Conservation (phyloP, 1,140 invertebrate genomes). For the Lysiphlebus fabarum region DNA sequence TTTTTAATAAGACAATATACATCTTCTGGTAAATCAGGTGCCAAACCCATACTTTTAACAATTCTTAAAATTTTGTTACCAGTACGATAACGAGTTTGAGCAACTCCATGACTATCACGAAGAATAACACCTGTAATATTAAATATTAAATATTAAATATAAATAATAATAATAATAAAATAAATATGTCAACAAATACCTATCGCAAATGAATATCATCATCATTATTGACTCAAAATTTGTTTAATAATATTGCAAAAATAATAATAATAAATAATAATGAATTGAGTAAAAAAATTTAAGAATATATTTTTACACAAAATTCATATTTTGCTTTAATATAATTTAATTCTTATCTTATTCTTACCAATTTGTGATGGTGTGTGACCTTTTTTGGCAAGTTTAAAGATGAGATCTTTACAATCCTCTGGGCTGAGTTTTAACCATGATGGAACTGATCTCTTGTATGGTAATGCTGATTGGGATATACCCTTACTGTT, state of each 20-base stretch:
- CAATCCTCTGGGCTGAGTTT: slow-evolving; percentile 96
- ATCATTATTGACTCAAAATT: too few relatives aligned
- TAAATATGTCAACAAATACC: slow-evolving; percentile 1
- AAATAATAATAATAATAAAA: background rate
- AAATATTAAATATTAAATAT: slow-evolving; percentile 14
- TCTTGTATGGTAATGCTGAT: slow-evolving; percentile 94
- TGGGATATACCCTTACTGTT: slow-evolving; percentile 99
- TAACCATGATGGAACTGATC: slow-evolving; percentile 97
- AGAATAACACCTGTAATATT: slow-evolving; percentile 84
- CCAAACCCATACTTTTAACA: slow-evolving; percentile 94
- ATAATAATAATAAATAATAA: too few relatives aligned
- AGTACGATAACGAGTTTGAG: slow-evolving; percentile 96
- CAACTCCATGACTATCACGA: slow-evolving; percentile 98
- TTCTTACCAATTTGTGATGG: slow-evolving; percentile 98
- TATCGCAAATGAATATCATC: background rate
- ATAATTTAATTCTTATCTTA: too few relatives aligned
- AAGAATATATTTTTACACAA: too few relatives aligned
- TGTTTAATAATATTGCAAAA: too few relatives aligned
- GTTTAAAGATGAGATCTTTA: slow-evolving; percentile 94
- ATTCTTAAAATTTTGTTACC: slow-evolving; percentile 98
- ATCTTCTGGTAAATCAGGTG: slow-evolving; percentile 96
- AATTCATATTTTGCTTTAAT: too few relatives aligned
- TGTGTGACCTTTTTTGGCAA: slow-evolving; percentile 97
- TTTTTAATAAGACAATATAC: slow-evolving; percentile 99
- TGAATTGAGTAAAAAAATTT: too few relatives aligned